Percentiles rank a stretch among this genome's conserved stretches.
Evolutionary conservation across 2,797 vertebrate genomes (phyloP).

Genomic region (Crax fasciolata): DNA sequence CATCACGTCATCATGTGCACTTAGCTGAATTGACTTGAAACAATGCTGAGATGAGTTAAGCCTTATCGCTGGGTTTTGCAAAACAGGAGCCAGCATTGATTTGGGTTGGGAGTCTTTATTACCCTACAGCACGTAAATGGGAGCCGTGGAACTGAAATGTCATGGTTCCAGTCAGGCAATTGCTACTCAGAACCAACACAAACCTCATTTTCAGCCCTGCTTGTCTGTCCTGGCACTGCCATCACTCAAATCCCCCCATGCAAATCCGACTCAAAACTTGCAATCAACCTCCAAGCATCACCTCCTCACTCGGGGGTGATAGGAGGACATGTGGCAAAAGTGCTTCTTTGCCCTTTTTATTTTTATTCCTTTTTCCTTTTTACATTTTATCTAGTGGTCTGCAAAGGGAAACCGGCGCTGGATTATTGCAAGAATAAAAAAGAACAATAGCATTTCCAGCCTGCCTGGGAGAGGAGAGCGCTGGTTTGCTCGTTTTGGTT

Average conservation of each 20-base stretch:
- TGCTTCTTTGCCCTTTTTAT: rapidly evolving
- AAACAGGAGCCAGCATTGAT: neutral
- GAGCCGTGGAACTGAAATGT: neutral
- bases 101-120: neutral
- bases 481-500: neutral
- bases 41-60: neutral
- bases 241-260: rapidly evolving
- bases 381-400: neutral
- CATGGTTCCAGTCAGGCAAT: rapidly evolving
- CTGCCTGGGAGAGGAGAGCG: neutral
- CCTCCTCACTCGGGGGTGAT: neutral
- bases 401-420: neutral
- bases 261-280: rapidly evolving
- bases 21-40: neutral
- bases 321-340: rapidly evolving
- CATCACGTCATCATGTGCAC: rapidly evolving
- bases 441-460: neutral
- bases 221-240: neutral
- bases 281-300: rapidly evolving
- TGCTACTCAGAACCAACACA: neutral
- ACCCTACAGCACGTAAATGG: neutral
- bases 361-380: neutral
- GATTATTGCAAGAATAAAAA: too few relatives aligned
- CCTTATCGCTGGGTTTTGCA: neutral
- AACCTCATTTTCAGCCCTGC: neutral